phyloP scores from a whole-genome alignment of 2,797 vertebrate species.

The Sebastes steindachneri region DNA sequence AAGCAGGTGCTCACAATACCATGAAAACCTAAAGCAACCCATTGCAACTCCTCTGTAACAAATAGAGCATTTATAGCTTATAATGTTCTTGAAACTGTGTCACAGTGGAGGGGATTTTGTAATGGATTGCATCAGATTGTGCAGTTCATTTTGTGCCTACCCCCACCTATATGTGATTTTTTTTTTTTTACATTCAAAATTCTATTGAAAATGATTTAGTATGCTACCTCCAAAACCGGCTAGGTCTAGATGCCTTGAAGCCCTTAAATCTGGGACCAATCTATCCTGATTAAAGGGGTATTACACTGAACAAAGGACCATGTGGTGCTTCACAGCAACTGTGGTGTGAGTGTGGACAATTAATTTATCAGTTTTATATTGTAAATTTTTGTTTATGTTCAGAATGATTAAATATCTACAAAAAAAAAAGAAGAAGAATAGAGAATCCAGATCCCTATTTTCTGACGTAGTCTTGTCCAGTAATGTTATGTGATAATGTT shows the following conservation, averaged over 20 bases:
- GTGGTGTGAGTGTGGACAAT: constrained; percentile 2
- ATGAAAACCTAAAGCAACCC: constrained; percentile 1
- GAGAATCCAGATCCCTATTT: constrained; percentile 9
- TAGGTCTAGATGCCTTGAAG: constrained; percentile 20
- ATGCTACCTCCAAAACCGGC: constrained; percentile 37
- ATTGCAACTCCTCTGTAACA: neutral
- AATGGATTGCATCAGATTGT: neutral
- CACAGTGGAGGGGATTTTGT: neutral
- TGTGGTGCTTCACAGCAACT: neutral
- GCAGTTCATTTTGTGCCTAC: neutral
- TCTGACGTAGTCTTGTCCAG: neutral
- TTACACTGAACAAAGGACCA: neutral
- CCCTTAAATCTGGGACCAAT: constrained; percentile 45
- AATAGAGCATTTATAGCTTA: neutral
- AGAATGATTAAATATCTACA: constrained; percentile 43
- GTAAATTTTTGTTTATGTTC: constrained; percentile 34
- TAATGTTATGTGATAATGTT: constrained; percentile 16
- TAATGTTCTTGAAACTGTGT: neutral
- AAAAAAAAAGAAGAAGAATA: neutral
- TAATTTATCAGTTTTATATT: constrained; percentile 9
- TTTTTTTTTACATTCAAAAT: constrained; percentile 15
- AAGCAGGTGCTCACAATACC: constrained; percentile 16
- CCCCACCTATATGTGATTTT: neutral
- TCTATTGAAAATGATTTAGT: constrained; percentile 21
- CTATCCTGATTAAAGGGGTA: constrained; percentile 8